These are phyloP conservation scores for Streblospio benedicti DNA, from an alignment of 1,140 invertebrate species.

Conservation along the genomic window DNA sequence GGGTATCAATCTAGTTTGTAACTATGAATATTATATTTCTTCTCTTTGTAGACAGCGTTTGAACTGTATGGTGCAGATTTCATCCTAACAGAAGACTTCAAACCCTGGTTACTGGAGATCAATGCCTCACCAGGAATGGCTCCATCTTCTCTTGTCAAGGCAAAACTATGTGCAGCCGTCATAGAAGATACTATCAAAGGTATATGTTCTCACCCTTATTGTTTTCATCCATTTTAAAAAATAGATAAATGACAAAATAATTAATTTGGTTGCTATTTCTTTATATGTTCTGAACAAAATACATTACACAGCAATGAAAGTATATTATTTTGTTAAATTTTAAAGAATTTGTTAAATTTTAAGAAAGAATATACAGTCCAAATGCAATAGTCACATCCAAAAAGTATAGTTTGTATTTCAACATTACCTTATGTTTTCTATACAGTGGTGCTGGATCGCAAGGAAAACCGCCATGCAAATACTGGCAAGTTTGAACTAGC, in stretches of 20 bases:
- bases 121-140: slow-evolving; percentile 88
- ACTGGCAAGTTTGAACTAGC: slow-evolving; percentile 78
- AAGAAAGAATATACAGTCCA: neutral
- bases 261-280: neutral
- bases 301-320: neutral
- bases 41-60: slow-evolving; percentile 52
- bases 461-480: slow-evolving; percentile 65
- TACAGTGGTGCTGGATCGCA: slow-evolving; percentile 73
- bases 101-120: slow-evolving; percentile 87
- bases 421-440: too few relatives aligned
- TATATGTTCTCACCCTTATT: too few relatives aligned
- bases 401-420: too few relatives aligned
- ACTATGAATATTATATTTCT: too few relatives aligned
- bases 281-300: neutral
- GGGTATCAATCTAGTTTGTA: too few relatives aligned
- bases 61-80: slow-evolving; percentile 91
- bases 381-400: neutral
- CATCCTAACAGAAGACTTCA: slow-evolving; percentile 77
- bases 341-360: neutral
- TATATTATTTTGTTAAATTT: neutral
- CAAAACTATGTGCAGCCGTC: slow-evolving; percentile 72
- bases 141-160: slow-evolving; percentile 76
- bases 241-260: neutral
- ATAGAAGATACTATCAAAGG: slow-evolving; percentile 88
- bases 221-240: neutral